Evolutionary conservation across 2,797 vertebrate genomes (phyloP).

Genomic region (Xenops minutus): DNA sequence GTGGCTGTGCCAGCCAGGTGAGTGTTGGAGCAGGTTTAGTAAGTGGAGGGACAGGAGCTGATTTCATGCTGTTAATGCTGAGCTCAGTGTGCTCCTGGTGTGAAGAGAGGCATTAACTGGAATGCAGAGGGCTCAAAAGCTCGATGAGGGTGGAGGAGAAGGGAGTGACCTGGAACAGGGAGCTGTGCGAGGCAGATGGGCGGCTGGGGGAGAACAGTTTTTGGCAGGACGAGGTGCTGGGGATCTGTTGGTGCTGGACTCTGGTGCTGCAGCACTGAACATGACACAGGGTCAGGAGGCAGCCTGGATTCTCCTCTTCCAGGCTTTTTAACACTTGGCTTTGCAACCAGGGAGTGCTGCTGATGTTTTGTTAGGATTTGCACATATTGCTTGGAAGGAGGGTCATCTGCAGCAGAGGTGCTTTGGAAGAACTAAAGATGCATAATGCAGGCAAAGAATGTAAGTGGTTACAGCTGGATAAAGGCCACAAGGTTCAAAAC

Average conservation of each 20-base stretch:
- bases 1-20: not conserved
- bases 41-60: not conserved
- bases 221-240: not conserved
- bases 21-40: not conserved
- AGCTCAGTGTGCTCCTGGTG: fast-evolving
- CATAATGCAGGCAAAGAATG: not conserved
- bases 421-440: not conserved
- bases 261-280: not conserved
- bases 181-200: fast-evolving
- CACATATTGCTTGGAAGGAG: not conserved
- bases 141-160: not conserved
- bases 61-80: not conserved
- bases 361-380: not conserved
- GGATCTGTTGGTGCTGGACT: not conserved
- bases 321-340: not conserved
- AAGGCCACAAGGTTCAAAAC: not conserved
- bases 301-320: not conserved
- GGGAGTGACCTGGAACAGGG: not conserved
- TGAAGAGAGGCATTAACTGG: not conserved
- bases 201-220: fast-evolving
- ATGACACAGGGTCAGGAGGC: not conserved
- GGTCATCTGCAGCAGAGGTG: not conserved
- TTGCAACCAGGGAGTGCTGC: not conserved
- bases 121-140: not conserved
- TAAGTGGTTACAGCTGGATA: not conserved